phyloP scores from a whole-genome alignment of 2,888 invertebrate species.

The Cancer borealis region DNA sequence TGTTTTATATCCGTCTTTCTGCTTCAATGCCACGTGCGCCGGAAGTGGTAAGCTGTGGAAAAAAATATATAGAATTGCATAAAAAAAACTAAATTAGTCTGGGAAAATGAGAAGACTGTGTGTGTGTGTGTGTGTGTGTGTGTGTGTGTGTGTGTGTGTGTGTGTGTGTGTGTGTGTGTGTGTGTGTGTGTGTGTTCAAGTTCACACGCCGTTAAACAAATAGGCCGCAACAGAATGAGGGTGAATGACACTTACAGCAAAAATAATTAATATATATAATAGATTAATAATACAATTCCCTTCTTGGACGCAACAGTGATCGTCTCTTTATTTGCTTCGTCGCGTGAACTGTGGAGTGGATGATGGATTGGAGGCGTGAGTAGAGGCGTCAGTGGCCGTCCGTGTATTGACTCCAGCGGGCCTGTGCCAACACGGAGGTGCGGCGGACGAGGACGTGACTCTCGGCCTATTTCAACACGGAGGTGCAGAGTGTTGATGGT shows the following conservation, averaged over 20 bases:
- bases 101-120: neutral
- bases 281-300: neutral
- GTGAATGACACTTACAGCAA: neutral
- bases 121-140: conserved; percentile 3
- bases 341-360: neutral
- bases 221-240: neutral
- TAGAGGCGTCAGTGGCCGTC: neutral
- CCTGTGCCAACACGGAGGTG: neutral
- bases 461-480: neutral
- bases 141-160: neutral
- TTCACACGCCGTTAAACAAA: neutral
- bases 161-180: neutral
- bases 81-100: neutral
- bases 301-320: neutral
- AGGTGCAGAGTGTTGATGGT: neutral
- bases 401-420: neutral
- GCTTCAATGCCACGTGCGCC: conserved; percentile 9
- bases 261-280: neutral
- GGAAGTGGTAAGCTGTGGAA: neutral
- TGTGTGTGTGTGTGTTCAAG: neutral
- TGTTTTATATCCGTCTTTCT: neutral
- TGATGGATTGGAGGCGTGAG: neutral
- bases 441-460: neutral
- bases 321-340: neutral
- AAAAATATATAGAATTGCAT: neutral